phyloP scores from a whole-genome alignment of 2,888 invertebrate genomes.

The Neoscelio sp. region DNA sequence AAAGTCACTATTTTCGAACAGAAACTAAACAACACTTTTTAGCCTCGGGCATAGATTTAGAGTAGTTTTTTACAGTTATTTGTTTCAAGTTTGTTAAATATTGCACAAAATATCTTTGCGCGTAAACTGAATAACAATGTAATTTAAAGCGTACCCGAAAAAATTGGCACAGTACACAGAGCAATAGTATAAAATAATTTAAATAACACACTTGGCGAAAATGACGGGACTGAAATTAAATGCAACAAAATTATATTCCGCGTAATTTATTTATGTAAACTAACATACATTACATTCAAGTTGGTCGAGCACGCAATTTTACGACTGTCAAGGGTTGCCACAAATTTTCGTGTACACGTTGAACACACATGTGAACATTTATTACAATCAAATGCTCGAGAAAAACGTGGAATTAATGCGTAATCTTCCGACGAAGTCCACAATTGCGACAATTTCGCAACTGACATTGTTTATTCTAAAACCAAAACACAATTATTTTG shows the following conservation, averaged over 20 bases:
- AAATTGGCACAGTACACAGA: too few relatives aligned
- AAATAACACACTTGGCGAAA: neutral
- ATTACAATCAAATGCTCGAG: conserved; percentile 50
- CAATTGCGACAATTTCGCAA: conserved; percentile 10
- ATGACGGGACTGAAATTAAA: conserved; percentile 10
- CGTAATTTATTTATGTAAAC: conserved; percentile 35
- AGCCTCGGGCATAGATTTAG: too few relatives aligned
- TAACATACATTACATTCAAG: conserved; percentile 45
- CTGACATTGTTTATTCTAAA: neutral
- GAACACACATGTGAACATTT: conserved; percentile 54
- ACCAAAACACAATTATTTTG: too few relatives aligned
- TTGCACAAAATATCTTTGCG: too few relatives aligned
- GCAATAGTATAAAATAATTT: too few relatives aligned
- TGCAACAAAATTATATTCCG: conserved; percentile 15
- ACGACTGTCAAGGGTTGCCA: conserved; percentile 45
- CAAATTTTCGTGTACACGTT: conserved; percentile 50
- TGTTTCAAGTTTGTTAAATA: too few relatives aligned
- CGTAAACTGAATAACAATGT: too few relatives aligned
- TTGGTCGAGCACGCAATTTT: conserved; percentile 46
- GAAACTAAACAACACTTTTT: too few relatives aligned
- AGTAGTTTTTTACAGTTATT: too few relatives aligned
- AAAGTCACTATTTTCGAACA: too few relatives aligned
- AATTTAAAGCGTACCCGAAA: too few relatives aligned
- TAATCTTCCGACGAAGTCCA: conserved; percentile 13
- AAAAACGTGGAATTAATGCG: conserved; percentile 52